phyloP scores from a whole-genome alignment of 2,797 vertebrate genomes.

The Anas capensis region DNA sequence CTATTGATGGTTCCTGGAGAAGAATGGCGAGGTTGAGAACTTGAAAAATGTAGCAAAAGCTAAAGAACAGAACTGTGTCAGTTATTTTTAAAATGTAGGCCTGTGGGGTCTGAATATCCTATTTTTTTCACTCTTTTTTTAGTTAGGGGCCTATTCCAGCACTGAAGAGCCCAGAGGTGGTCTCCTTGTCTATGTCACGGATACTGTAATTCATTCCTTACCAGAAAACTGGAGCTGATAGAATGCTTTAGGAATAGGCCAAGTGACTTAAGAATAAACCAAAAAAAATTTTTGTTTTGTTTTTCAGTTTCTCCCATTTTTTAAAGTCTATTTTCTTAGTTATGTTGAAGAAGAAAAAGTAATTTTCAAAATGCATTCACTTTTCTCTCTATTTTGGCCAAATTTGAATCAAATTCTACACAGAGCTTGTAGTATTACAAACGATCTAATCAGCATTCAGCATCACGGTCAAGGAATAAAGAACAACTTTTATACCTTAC shows the following conservation, averaged over 20 bases:
- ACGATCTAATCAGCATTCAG: background rate
- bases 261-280: background rate
- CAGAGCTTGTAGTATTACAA: background rate
- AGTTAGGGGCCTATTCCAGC: background rate
- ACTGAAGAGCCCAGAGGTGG: too few relatives aligned
- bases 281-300: background rate
- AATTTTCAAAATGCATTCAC: background rate
- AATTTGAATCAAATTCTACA: background rate
- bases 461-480: background rate
- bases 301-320: background rate
- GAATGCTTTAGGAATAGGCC: background rate
- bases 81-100: background rate
- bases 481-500: background rate
- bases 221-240: background rate
- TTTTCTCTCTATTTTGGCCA: background rate
- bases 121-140: background rate
- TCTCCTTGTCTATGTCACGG: background rate
- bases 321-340: background rate
- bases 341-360: background rate
- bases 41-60: background rate
- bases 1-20: background rate
- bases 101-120: background rate
- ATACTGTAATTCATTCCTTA: background rate
- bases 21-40: background rate
- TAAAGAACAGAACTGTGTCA: background rate